Percentiles rank a stretch among this genome's conserved stretches.
Conservation (phyloP, 2,797 vertebrate genomes). For the Gambusia yucatana region DNA sequence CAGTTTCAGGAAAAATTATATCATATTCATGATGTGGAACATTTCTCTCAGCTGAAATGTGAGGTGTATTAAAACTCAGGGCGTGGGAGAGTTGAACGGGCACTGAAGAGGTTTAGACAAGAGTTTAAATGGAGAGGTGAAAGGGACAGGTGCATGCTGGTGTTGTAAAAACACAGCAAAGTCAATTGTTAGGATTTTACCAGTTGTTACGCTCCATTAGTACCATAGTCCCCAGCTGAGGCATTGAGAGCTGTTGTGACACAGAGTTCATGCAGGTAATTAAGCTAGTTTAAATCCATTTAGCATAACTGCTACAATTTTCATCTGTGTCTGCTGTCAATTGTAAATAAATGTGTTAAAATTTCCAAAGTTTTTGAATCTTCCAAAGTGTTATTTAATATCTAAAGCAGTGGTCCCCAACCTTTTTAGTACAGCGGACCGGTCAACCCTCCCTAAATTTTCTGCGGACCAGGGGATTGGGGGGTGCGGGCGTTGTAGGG, state of each 20-base stretch:
- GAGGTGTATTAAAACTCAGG: not conserved
- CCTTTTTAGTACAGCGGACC: no score
- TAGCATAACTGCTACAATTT: not conserved
- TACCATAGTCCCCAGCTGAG: not conserved
- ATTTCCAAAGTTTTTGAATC: not conserved
- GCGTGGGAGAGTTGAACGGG: not conserved
- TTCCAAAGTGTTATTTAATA: not conserved
- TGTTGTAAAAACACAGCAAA: slow-evolving; percentile 2
- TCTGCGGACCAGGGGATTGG: no score
- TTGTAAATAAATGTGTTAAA: not conserved
- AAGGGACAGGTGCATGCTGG: slow-evolving; percentile 9
- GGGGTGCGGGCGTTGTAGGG: no score
- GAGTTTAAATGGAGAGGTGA: not conserved
- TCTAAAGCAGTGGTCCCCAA: no score
- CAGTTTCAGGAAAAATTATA: not conserved
- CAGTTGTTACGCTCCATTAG: not conserved
- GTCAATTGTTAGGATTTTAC: slow-evolving; percentile 2
- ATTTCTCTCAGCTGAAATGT: no score
- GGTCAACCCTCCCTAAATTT: no score
- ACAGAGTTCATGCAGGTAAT: slow-evolving; percentile 1
- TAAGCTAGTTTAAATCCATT: slow-evolving; percentile 1
- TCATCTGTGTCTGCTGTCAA: not conserved
- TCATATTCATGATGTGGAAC: not conserved
- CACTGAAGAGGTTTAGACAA: not conserved
- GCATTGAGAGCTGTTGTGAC: not conserved